A percentile compares a stretch with the other conserved stretches of the same genome.
Evolutionary conservation across 2,888 invertebrate genomes (phyloP).

Genomic region (Temnothorax ravouxi): DNA sequence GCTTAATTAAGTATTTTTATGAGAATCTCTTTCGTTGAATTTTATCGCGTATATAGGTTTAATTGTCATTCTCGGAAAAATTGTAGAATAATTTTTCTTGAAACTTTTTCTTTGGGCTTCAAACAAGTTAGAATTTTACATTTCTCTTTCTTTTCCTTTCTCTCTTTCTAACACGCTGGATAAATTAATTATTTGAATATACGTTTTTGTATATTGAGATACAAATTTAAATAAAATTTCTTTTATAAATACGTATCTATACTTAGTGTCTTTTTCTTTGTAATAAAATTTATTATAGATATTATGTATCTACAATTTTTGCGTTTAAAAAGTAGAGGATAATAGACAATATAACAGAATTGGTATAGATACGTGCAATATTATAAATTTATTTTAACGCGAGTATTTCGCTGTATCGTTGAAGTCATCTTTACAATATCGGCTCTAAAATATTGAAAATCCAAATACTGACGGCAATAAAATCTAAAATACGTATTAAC

Average conservation of each 20-base stretch:
- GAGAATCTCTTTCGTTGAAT: neutral
- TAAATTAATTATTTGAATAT: slow-evolving; percentile 14
- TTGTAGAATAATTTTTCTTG: neutral
- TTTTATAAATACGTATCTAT: neutral
- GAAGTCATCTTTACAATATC: neutral
- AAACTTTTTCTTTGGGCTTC: neutral
- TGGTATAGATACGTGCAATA: neutral
- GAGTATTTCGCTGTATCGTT: neutral
- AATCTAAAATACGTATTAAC: neutral
- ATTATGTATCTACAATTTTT: slow-evolving; percentile 10
- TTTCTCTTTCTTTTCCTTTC: neutral
- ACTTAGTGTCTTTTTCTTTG: neutral
- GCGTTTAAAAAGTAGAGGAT: neutral
- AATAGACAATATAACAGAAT: neutral
- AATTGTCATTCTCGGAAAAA: neutral
- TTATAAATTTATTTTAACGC: slow-evolving; percentile 1
- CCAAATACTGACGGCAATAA: slow-evolving; percentile 16
- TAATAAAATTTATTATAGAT: neutral
- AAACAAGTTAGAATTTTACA: neutral
- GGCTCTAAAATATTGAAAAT: slow-evolving; percentile 39
- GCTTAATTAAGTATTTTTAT: slow-evolving; percentile 19
- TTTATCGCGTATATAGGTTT: neutral
- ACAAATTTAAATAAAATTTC: neutral
- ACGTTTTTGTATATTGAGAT: neutral
- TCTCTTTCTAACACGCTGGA: neutral